Percentiles rank a stretch among this genome's conserved stretches.
These are phyloP conservation scores for Trachelus iudaicus DNA, from an alignment of 2,888 invertebrate species.

Conservation along the genomic window DNA sequence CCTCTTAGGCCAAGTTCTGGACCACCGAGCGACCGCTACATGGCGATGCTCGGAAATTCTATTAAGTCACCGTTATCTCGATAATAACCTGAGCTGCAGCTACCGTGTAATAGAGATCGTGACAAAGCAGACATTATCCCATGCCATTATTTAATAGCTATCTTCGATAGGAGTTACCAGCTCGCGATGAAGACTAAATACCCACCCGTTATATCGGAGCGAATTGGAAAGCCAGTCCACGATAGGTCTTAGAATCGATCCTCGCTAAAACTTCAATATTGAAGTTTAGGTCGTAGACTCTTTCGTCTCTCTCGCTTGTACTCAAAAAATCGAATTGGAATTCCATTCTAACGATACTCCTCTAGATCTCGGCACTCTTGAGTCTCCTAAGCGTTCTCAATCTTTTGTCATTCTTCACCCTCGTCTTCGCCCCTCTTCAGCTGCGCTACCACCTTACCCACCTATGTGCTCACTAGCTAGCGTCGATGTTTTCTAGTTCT, in stretches of 20 bases:
- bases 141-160: slow-evolving; percentile 27
- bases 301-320: neutral
- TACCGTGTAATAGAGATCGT: slow-evolving; percentile 25
- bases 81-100: slow-evolving; percentile 28
- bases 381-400: neutral
- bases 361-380: neutral
- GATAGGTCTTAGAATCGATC: neutral
- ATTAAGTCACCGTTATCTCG: slow-evolving; percentile 39
- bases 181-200: neutral
- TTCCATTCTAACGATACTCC: neutral
- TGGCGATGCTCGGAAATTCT: slow-evolving; percentile 21
- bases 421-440: neutral
- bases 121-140: slow-evolving; percentile 34
- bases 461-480: neutral
- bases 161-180: slow-evolving; percentile 32
- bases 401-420: neutral
- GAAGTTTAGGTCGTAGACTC: neutral
- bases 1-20: slow-evolving; percentile 22
- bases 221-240: neutral
- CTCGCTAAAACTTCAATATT: neutral
- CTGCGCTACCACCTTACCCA: neutral
- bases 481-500: neutral
- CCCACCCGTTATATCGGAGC: neutral
- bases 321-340: neutral
- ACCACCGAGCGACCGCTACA: slow-evolving; percentile 8